Percentiles rank a stretch among this genome's conserved stretches.
phyloP scores from a whole-genome alignment of 2,797 vertebrate genomes.

The Protosalanx chinensis region DNA sequence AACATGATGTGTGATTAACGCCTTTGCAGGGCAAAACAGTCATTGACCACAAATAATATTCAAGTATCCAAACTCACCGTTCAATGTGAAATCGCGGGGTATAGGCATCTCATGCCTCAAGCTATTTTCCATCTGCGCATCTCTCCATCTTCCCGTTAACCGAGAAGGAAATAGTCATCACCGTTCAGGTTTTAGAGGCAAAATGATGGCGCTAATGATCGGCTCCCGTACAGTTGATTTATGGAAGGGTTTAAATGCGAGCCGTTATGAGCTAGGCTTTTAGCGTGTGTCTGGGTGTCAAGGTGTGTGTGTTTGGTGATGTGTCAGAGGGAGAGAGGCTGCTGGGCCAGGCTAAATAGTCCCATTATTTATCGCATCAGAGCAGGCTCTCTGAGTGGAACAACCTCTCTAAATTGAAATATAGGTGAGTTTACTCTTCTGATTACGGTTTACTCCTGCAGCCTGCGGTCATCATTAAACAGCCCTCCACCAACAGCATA shows the following conservation, averaged over 20 bases:
- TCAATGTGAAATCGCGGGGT: conserved; percentile 32
- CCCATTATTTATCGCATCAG: conserved; percentile 99
- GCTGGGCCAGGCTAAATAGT: conserved; percentile 96
- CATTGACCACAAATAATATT: conserved; percentile 28
- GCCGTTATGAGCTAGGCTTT: conserved; percentile 92
- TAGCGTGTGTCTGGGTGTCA: conserved; percentile 85
- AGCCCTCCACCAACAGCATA: conserved; percentile 55
- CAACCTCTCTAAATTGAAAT: conserved; percentile 99
- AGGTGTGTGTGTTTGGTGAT: conserved; percentile 86
- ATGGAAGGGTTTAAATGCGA: conserved; percentile 88
- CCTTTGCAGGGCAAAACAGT: conserved; percentile 47
- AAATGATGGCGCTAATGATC: conserved; percentile 95
- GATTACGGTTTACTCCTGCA: conserved; percentile 94
- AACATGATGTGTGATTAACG: not conserved
- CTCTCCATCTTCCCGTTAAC: conserved; percentile 82
- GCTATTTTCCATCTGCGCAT: conserved; percentile 86
- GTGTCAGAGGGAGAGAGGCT: conserved; percentile 82
- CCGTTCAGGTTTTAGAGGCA: conserved; percentile 88
- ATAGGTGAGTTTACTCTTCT: conserved; percentile 99
- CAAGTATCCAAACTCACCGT: conserved; percentile 34
- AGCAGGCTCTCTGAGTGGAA: conserved; percentile 99
- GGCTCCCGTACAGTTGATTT: conserved; percentile 91
- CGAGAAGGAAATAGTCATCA: conserved; percentile 91
- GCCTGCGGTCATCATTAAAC: conserved; percentile 97
- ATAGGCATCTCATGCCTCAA: conserved; percentile 77